phyloP scores from a whole-genome alignment of 2,797 vertebrate species.

The Orestias chungarensis region DNA sequence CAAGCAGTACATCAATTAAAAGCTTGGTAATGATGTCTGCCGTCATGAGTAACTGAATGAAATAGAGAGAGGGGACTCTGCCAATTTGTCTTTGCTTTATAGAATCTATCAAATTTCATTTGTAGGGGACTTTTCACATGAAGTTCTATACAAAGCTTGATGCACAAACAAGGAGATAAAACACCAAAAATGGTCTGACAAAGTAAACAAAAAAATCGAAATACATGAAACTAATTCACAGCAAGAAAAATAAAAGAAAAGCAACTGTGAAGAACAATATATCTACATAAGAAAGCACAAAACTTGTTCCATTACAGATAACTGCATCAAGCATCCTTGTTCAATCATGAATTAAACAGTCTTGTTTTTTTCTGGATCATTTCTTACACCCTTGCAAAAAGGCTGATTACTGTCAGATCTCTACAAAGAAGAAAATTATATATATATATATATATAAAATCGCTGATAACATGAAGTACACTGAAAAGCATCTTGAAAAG shows the following conservation, averaged over 20 bases:
- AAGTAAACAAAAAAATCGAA: not conserved
- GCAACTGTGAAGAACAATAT: not conserved
- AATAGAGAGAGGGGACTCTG: not conserved
- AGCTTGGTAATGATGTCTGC: not conserved
- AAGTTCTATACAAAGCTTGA: not conserved
- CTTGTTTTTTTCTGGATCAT: not conserved
- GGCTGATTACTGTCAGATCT: not conserved
- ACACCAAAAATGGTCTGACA: not conserved
- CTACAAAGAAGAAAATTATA: not conserved
- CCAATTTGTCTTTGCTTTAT: too few relatives aligned
- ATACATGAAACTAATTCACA: not conserved
- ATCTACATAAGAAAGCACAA: not conserved
- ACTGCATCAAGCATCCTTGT: not conserved
- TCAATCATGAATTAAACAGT: not conserved
- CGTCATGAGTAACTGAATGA: constrained; percentile 2
- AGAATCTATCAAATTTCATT: not conserved
- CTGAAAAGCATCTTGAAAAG: not conserved
- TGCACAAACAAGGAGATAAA: too few relatives aligned
- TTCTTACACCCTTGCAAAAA: not conserved
- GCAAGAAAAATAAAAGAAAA: not conserved
- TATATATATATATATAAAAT: not conserved
- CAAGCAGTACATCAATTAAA: constrained; percentile 6
- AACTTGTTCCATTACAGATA: not conserved
- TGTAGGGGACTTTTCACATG: not conserved
- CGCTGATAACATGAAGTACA: not conserved